Base-by-base conservation (phyloP, 2,888 invertebrate genomes). In the Hanleya hanleyi region DNA sequence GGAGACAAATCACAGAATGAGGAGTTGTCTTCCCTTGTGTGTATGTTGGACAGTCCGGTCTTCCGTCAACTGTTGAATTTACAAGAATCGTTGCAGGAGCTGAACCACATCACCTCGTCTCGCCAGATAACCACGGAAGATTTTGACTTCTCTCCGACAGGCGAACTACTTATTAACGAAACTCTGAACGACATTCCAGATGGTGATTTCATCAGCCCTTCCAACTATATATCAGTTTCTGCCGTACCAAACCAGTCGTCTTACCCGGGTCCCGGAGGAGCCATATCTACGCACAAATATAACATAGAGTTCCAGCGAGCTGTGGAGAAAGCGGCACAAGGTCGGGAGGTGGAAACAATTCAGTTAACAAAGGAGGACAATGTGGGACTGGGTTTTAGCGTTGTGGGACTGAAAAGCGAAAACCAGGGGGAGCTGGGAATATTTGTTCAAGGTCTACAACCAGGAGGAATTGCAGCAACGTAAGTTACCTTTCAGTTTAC, bases 41-140 rank as follows among this genome's bases (percentile, higher is more conserved):
- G 95, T 78, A 93, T 97, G 77, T 88, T 91, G 77, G 96, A 97
- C 86, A 97, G 97, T 92, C 97, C 97, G 1, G 95, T 97, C 69
- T 94, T 98, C 84, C 93, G 95, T 78, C 96, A 96, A 86, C 95
- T 97, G 84, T 95, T 96, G 26, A 96, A 95, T 70, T 94, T 98
- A 75, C 95, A 97, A 92, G 97, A 97, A 89, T 97, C 97, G 0
- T 92, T 98, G 61, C 94, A 94, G 62, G 95, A 97, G 91, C 92
- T 98, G 70, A 96, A 96, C 61, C 82, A 97, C 22, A 37, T 22
- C 50, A 50, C 81, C 26, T 66, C 57, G 12, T 67, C 68, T 9
- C 78, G 76, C 32, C 72, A 70, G 0, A 64, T 81, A 15, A 73
- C 71, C 35, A 75, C 72, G 22, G 95, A 95, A 67, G 97, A 97